These are phyloP conservation scores for Sinocyclocheilus grahami DNA, from an alignment of 2,113 vertebrate species.

Conservation along the genomic window DNA sequence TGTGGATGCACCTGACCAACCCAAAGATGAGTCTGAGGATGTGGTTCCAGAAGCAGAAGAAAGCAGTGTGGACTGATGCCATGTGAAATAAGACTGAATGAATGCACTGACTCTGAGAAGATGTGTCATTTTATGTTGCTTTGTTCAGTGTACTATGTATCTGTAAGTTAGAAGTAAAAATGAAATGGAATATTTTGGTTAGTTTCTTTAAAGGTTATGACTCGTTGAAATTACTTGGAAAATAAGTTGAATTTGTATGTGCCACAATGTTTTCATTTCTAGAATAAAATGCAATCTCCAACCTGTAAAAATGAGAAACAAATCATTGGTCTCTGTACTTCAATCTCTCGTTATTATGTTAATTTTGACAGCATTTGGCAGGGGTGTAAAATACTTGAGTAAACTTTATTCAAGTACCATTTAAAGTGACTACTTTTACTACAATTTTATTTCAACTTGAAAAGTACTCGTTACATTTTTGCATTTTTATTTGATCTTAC, in stretches of 20 bases:
- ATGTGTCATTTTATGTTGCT: not conserved
- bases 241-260: slow-evolving; percentile 9
- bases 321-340: not conserved
- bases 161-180: not conserved
- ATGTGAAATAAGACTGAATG: not conserved
- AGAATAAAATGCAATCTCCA: not conserved
- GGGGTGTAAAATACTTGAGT: too few species aligned
- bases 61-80: slow-evolving; percentile 10
- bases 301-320: not conserved
- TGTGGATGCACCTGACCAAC: slow-evolving; percentile 44
- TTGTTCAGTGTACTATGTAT: not conserved
- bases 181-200: not conserved
- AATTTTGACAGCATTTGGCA: not conserved
- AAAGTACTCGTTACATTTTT: too few species aligned
- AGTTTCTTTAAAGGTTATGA: not conserved
- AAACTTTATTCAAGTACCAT: too few species aligned
- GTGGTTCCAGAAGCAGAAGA: slow-evolving; percentile 22
- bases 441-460: too few species aligned
- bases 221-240: not conserved
- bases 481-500: too few species aligned
- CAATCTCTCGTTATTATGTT: not conserved
- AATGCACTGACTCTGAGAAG: not conserved
- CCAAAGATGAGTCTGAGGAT: slow-evolving; percentile 53
- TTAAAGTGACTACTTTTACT: too few species aligned
- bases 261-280: not conserved